phyloP scores from a whole-genome alignment of 2,797 vertebrate species.

The Anisognathus igniventris region DNA sequence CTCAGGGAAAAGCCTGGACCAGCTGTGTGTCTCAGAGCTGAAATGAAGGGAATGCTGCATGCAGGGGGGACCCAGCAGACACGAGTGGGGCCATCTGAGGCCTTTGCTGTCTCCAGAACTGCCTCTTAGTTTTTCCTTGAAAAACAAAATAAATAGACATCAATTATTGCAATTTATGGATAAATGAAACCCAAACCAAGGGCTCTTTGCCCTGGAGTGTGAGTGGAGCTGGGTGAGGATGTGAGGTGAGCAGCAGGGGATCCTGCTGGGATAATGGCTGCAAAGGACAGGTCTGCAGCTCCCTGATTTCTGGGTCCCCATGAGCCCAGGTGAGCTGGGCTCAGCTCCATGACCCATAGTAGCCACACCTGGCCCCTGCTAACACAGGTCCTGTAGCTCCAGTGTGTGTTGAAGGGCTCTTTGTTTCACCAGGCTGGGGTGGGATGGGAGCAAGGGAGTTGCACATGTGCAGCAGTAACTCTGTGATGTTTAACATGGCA shows the following conservation, averaged over 20 bases:
- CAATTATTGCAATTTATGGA: not conserved
- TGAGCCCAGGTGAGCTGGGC: not conserved
- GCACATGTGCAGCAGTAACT: not conserved
- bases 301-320: not conserved
- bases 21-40: not conserved
- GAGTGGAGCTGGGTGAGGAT: not conserved
- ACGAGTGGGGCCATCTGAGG: not conserved
- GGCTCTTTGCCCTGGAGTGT: not conserved
- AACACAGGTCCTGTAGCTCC: not conserved
- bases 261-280: not conserved
- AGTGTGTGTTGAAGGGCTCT: not conserved
- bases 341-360: fast-evolving
- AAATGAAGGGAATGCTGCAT: not conserved
- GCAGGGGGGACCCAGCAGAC: not conserved
- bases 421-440: not conserved
- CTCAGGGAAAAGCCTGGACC: not conserved
- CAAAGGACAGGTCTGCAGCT: not conserved
- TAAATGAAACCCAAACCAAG: not conserved
- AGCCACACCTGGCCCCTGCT: not conserved
- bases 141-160: no score
- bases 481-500: not conserved
- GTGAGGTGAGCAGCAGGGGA: not conserved
- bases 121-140: not conserved
- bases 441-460: not conserved
- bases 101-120: not conserved